Percentiles rank a stretch among this genome's conserved stretches.
phyloP scores from a whole-genome alignment of 1,140 invertebrate species.

The Drosophila serrata region DNA sequence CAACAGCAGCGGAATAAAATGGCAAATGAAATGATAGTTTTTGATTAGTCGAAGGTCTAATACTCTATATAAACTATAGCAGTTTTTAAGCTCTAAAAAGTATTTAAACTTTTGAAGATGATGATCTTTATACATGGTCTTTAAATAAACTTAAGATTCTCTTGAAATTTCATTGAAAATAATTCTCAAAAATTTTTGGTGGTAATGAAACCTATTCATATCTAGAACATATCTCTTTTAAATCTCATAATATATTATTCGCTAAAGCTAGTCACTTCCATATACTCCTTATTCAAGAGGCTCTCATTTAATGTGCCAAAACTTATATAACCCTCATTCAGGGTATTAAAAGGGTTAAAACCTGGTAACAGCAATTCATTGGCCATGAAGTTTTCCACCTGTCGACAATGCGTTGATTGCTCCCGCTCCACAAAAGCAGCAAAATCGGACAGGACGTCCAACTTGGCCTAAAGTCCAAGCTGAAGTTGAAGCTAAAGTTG shows the following conservation, averaged over 20 bases:
- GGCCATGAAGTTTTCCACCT: conserved; percentile 78
- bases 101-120: not conserved
- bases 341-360: conserved; percentile 25
- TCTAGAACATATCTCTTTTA: not conserved
- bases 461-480: conserved; percentile 9
- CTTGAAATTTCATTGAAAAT: not conserved
- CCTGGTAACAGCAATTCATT: conserved; percentile 61
- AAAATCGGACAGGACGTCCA: conserved; percentile 15
- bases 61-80: not conserved
- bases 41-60: not conserved
- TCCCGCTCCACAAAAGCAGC: conserved; percentile 49
- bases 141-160: not conserved
- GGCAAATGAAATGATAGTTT: not conserved
- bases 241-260: too few species aligned
- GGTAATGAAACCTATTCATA: not conserved
- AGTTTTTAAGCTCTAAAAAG: too few species aligned
- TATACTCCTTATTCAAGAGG: not conserved
- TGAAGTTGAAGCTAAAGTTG: conserved; percentile 17
- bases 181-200: not conserved
- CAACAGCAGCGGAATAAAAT: conserved; percentile 29
- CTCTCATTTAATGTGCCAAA: not conserved
- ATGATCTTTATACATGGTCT: not conserved
- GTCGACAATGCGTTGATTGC: conserved; percentile 79
- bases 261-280: not conserved
- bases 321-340: not conserved